Evolutionary conservation across 2,797 vertebrate genomes (phyloP).

Genomic region (Labeo calbasu): DNA sequence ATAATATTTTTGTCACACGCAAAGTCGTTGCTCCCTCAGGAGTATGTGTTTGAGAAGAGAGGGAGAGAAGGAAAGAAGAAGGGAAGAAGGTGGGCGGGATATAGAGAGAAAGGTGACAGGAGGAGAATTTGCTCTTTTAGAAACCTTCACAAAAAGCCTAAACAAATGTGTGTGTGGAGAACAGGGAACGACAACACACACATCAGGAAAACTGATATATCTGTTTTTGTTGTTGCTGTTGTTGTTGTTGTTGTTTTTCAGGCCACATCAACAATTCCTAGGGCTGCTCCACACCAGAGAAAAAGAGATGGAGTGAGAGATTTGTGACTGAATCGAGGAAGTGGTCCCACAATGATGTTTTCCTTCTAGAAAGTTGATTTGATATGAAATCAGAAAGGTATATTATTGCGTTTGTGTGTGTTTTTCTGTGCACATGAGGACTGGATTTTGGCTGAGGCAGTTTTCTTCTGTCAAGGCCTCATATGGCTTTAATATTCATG

Average conservation of each 20-base stretch:
- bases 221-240: background rate
- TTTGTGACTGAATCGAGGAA: conserved; percentile 18
- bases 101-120: background rate
- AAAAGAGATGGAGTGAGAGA: conserved; percentile 5
- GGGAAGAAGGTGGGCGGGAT: background rate
- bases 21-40: conserved; percentile 8
- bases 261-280: conserved; percentile 52
- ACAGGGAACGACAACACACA: conserved; percentile 2
- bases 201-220: conserved; percentile 34
- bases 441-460: conserved; percentile 48
- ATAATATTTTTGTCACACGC: conserved; percentile 27
- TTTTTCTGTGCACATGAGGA: conserved; percentile 22
- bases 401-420: conserved; percentile 34
- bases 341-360: conserved; percentile 31
- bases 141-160: background rate
- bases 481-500: conserved; percentile 81
- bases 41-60: conserved; percentile 21
- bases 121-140: background rate
- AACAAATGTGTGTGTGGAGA: conserved; percentile 8
- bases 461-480: conserved; percentile 72
- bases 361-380: conserved; percentile 54
- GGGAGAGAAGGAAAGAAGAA: background rate
- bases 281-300: conserved; percentile 15
- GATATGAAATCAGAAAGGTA: conserved; percentile 48
- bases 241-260: conserved; percentile 6